These are phyloP conservation scores for Hecatera dysodea DNA, from an alignment of 2,888 invertebrate genomes.

Conservation along the genomic window DNA sequence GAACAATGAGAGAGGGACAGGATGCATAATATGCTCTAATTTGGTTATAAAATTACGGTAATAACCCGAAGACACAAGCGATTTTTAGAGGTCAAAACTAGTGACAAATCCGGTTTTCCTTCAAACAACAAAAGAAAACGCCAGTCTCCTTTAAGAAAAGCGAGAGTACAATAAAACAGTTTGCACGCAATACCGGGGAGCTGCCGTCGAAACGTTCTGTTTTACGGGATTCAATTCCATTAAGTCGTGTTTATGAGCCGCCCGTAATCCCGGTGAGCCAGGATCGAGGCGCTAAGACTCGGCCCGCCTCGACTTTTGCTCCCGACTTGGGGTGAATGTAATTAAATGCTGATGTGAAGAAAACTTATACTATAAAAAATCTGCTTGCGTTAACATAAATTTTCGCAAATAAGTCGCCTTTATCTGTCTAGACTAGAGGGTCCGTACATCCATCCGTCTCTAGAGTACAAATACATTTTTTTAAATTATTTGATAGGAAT, in stretches of 20 bases:
- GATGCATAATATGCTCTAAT: no score
- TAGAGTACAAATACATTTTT: no score
- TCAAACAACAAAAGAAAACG: background rate
- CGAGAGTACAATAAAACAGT: constrained; percentile 60
- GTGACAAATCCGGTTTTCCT: background rate
- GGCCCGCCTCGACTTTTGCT: constrained; percentile 53
- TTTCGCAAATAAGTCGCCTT: background rate
- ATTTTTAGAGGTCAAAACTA: no score
- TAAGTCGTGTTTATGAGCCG: constrained; percentile 81
- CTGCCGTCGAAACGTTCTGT: constrained; percentile 71
- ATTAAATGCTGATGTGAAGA: constrained; percentile 51
- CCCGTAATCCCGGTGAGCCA: constrained; percentile 69
- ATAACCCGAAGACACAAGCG: no score
- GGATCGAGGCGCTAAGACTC: constrained; percentile 58
- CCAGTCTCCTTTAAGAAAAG: background rate
- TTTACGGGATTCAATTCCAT: constrained; percentile 84
- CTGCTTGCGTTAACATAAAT: background rate
- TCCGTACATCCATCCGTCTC: no score
- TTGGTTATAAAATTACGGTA: no score
- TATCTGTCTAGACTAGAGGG: no score
- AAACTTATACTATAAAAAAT: constrained; percentile 37
- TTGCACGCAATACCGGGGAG: constrained; percentile 62
- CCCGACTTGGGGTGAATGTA: constrained; percentile 57
- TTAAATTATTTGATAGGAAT: no score
- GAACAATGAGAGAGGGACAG: no score